Percentiles rank a stretch among this genome's conserved stretches.
Conservation (phyloP, 2,113 vertebrate species). For the Cavia porcellus region DNA sequence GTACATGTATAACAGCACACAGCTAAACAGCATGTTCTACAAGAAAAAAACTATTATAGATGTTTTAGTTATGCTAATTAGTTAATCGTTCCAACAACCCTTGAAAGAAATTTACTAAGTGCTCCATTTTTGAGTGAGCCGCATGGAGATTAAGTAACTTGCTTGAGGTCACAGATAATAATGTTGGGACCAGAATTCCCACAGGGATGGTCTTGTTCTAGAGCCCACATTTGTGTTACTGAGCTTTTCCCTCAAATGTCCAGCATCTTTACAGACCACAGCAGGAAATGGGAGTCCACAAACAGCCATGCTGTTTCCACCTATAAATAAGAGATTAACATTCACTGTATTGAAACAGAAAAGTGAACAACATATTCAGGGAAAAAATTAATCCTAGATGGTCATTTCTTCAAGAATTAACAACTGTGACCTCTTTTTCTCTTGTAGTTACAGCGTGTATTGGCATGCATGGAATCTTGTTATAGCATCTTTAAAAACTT, state of each 20-base stretch:
- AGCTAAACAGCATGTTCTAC: not conserved
- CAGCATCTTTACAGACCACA: not conserved
- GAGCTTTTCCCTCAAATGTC: accelerated
- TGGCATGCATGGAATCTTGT: not conserved
- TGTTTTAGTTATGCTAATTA: constrained; percentile 37
- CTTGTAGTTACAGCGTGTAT: not conserved
- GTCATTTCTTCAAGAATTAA: not conserved
- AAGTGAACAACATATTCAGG: not conserved
- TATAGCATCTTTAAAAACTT: not conserved
- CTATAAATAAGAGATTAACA: not conserved
- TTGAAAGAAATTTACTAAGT: not conserved
- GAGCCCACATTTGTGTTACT: not conserved
- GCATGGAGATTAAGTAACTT: not conserved
- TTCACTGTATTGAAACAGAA: constrained; percentile 24
- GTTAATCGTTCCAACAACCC: not conserved
- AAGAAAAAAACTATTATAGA: not conserved
- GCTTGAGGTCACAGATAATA: not conserved
- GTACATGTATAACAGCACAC: not conserved
- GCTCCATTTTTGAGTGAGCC: not conserved
- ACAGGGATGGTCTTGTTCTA: not conserved
- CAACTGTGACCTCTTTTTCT: not conserved
- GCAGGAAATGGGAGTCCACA: not conserved
- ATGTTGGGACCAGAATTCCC: not conserved
- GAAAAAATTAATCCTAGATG: not conserved
- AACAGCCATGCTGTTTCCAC: not conserved